Conservation (phyloP, 2,888 invertebrate genomes). For the Drosophila putrida region DNA sequence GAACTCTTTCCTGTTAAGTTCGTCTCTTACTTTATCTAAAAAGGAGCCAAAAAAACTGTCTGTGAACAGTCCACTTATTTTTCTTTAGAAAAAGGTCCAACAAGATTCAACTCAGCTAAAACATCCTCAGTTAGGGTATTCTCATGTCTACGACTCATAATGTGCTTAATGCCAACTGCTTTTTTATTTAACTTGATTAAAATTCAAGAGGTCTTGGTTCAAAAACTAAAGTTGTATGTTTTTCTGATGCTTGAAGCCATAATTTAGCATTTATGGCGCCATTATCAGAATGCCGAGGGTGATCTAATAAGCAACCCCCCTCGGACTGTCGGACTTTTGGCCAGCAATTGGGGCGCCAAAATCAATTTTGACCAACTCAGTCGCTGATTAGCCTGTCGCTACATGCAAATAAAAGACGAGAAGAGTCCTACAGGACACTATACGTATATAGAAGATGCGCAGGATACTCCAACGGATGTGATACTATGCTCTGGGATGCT, state of each 20-base stretch:
- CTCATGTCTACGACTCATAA: conserved; percentile 51
- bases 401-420: conserved; percentile 47
- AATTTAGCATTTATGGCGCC: conserved; percentile 70
- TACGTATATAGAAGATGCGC: neutral
- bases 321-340: neutral
- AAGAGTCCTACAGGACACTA: neutral
- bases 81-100: too few species aligned
- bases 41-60: too few species aligned
- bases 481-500: neutral
- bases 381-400: conserved; percentile 47
- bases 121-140: conserved; percentile 15
- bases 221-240: conserved; percentile 34
- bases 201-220: conserved; percentile 72
- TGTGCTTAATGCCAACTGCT: conserved; percentile 59
- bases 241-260: conserved; percentile 47
- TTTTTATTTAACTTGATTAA: conserved; percentile 77
- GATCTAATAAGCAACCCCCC: conserved; percentile 45
- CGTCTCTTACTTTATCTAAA: too few species aligned
- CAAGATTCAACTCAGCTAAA: neutral
- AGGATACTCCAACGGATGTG: conserved; percentile 16
- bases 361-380: conserved; percentile 56
- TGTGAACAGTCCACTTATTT: too few species aligned
- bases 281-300: conserved; percentile 49
- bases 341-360: conserved; percentile 24
- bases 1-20: too few species aligned